Percentiles rank a stretch among this genome's conserved stretches.
Evolutionary conservation across 2,797 vertebrate genomes (phyloP).

Genomic region (Nyctalus aviator): DNA sequence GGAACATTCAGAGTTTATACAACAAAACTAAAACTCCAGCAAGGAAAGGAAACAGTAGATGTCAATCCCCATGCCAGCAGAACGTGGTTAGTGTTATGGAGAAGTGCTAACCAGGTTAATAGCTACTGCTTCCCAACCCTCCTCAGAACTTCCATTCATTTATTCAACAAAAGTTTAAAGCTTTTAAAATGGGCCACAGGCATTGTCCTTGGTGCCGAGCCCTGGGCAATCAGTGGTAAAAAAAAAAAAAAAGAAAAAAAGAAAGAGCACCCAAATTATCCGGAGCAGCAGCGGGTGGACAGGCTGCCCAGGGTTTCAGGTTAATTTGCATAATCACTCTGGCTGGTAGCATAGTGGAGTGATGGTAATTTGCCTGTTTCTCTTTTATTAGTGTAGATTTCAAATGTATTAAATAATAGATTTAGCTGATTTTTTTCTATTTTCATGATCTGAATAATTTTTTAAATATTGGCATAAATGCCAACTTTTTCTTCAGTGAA

Average conservation of each 20-base stretch:
- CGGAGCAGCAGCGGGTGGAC: too few relatives aligned
- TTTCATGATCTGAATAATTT: conserved; percentile 12
- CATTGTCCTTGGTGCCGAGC: conserved; percentile 17
- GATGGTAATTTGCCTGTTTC: too few relatives aligned
- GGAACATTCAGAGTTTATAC: not conserved
- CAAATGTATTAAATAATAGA: conserved; percentile 27
- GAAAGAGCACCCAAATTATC: not conserved
- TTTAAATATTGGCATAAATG: not conserved
- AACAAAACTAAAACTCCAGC: conserved; percentile 38
- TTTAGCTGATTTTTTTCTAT: conserved; percentile 1
- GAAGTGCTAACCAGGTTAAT: conserved; percentile 20
- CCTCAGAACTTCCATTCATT: conserved; percentile 47
- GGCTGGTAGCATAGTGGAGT: too few relatives aligned
- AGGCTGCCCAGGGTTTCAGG: too few relatives aligned
- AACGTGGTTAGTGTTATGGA: not conserved
- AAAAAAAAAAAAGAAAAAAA: conserved; percentile 1
- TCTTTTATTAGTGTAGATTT: not conserved
- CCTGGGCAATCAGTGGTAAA: not conserved
- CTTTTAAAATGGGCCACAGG: not conserved
- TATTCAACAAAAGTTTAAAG: conserved; percentile 16
- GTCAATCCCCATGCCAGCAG: not conserved
- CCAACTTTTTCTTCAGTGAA: not conserved
- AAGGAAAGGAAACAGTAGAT: not conserved
- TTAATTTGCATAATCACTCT: too few relatives aligned
- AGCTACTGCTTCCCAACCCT: not conserved